These are phyloP conservation scores for Drosophila monieri DNA, from an alignment of 2,888 invertebrate species.

Conservation along the genomic window DNA sequence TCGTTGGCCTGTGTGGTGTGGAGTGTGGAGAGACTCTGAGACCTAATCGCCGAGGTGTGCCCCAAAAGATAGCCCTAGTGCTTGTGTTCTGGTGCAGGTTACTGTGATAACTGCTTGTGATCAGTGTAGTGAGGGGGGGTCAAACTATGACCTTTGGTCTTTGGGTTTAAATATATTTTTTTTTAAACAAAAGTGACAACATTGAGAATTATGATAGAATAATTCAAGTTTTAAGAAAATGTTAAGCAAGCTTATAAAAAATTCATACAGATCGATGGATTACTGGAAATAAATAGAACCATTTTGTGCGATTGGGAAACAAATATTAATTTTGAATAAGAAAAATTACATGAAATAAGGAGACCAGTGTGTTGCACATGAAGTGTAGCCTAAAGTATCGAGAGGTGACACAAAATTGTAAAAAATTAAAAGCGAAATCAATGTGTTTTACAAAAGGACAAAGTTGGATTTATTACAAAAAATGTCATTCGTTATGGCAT, in stretches of 20 bases:
- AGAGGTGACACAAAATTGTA: constrained; percentile 55
- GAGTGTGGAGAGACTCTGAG: constrained; percentile 33
- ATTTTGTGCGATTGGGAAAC: constrained; percentile 47
- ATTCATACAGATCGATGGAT: constrained; percentile 16
- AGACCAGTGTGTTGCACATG: constrained; percentile 46
- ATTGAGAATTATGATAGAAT: constrained; percentile 12
- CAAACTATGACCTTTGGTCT: constrained; percentile 14
- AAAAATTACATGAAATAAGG: constrained; percentile 23
- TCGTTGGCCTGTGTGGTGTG: constrained; percentile 29
- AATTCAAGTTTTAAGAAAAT: constrained; percentile 15
- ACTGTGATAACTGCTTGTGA: constrained; percentile 8
- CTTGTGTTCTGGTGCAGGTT: constrained; percentile 36
- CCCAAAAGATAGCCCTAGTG: constrained; percentile 62
- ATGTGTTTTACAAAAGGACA: constrained; percentile 21
- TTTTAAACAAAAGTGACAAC: constrained; percentile 17
- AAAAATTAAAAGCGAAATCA: constrained; percentile 19
- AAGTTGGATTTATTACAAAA: constrained; percentile 8
- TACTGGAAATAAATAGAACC: constrained; percentile 25
- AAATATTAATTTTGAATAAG: constrained; percentile 25
- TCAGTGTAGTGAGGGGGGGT: constrained; percentile 3
- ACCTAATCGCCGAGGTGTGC: constrained; percentile 54
- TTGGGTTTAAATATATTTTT: constrained; percentile 5
- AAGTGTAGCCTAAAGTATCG: constrained; percentile 55
- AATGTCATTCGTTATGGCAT: constrained; percentile 24
- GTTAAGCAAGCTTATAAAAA: constrained; percentile 21